These are phyloP conservation scores for Calliphora vicina DNA, from an alignment of 1,140 invertebrate species.

Conservation along the genomic window DNA sequence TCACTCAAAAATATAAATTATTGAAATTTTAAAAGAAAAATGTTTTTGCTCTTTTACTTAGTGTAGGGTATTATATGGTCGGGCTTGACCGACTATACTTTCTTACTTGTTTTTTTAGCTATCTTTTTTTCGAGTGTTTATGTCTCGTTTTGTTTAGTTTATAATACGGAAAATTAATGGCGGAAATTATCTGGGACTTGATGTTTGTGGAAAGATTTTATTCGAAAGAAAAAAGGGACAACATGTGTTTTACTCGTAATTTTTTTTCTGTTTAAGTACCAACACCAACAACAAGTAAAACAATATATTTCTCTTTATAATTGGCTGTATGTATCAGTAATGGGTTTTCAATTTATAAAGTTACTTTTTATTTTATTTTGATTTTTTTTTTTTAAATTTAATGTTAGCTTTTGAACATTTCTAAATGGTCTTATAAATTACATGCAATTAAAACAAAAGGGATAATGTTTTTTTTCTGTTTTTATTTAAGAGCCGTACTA, in stretches of 20 bases:
- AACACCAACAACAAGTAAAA: too few relatives aligned
- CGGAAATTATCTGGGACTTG: background rate
- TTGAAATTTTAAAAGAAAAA: too few relatives aligned
- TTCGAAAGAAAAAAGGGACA: background rate
- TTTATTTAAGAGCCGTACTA: background rate
- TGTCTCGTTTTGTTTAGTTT: conserved; percentile 1
- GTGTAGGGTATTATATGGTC: too few relatives aligned
- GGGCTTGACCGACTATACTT: background rate
- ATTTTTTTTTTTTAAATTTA: too few relatives aligned
- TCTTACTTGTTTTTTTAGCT: background rate
- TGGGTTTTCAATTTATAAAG: background rate
- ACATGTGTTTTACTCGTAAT: background rate
- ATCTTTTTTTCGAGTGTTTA: background rate
- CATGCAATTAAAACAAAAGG: background rate
- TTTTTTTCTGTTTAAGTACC: background rate
- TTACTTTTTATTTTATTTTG: background rate
- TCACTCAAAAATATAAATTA: too few relatives aligned
- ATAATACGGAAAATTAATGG: conserved; percentile 18
- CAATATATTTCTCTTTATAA: background rate
- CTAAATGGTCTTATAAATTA: conserved; percentile 18
- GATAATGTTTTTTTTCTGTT: background rate
- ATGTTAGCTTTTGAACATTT: background rate
- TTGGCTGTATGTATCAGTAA: background rate
- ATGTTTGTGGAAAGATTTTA: background rate
- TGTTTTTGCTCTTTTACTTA: too few relatives aligned